Base-by-base conservation (phyloP, 2,113 vertebrate species). In the Pteruthius melanotis region DNA sequence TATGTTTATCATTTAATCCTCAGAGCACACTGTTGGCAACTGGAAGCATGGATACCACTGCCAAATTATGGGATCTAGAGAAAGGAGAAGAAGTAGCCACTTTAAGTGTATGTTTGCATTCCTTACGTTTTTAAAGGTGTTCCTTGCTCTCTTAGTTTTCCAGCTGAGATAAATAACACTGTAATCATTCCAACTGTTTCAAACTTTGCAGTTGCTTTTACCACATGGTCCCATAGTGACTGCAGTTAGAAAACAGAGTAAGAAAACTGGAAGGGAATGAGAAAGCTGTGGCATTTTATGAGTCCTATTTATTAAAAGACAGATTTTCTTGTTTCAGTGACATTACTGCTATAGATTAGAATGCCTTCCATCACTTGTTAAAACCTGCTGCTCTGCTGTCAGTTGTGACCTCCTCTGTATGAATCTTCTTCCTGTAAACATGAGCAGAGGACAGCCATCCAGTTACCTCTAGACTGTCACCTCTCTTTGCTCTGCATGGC, bases 11-110 rank as follows among this genome's bases (percentile, higher is more conserved):
- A 5, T 99, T 99, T 97, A 99, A 99, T 94, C 99, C 98, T 83
- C 99, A 99, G 97, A 99, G 99, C 93, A 99, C 99, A 1, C 59
- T 99, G 65, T 98, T 99, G 95, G 99, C 99, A 61, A 99, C 99
- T 40, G 99, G 99, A 86, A 99, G 99, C 90, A 99, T 99, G 99
- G 99, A 99, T 63, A 97, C 97, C 60, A 99, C 98, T 1, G 98
- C 98, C 89, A 99, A 98, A 87, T 93, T 99, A 60, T 99, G 99
- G 99, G 97, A 99, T 91, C 96, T 99, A 90, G 97, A 98, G 96
- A 99, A 92, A n/a, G 99, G 99, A 83, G 97, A 98, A 94, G 98
- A 99, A 95, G 95, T 98, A 86, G 97, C 98, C 87, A 98, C 98
- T 28, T 92, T 99, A 54, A 97, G 68, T 12, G 99, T 99, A 96